Conservation (phyloP, 2,888 invertebrate genomes). For the Agrotis puta region DNA sequence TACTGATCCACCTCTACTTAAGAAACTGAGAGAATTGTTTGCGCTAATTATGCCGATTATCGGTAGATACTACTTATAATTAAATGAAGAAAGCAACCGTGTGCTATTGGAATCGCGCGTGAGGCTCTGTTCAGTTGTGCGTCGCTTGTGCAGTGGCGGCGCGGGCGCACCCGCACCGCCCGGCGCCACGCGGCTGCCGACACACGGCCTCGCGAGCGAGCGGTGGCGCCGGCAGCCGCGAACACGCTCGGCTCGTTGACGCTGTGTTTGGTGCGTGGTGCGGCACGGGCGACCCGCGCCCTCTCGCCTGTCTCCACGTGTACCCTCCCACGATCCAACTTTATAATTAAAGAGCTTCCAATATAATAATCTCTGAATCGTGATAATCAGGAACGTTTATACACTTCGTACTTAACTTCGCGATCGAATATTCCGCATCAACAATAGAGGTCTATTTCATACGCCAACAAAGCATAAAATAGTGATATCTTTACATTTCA, state of each 20-base stretch:
- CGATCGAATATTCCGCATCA: slow-evolving; percentile 83
- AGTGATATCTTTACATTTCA: slow-evolving; percentile 91
- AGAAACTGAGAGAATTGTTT: slow-evolving; percentile 87
- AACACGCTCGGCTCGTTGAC: slow-evolving; percentile 18
- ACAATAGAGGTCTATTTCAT: slow-evolving; percentile 87
- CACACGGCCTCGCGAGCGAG: too few species aligned
- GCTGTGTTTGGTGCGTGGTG: slow-evolving; percentile 14
- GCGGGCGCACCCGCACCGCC: slow-evolving; percentile 22
- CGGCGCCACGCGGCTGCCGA: not conserved
- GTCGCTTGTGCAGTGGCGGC: slow-evolving; percentile 76
- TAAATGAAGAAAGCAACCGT: slow-evolving; percentile 88
- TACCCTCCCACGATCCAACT: slow-evolving; percentile 79
- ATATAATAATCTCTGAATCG: slow-evolving; percentile 81
- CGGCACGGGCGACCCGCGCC: slow-evolving; percentile 37
- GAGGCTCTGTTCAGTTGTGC: slow-evolving; percentile 84
- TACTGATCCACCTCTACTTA: slow-evolving; percentile 89
- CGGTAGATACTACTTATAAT: slow-evolving; percentile 88
- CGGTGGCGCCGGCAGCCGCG: slow-evolving; percentile 5
- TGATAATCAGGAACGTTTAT: slow-evolving; percentile 84
- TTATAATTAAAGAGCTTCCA: slow-evolving; percentile 84
- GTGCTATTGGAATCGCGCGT: slow-evolving; percentile 86
- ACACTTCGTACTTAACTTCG: slow-evolving; percentile 78
- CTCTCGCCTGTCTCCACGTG: slow-evolving; percentile 69
- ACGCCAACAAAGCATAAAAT: slow-evolving; percentile 91
- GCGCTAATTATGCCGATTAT: slow-evolving; percentile 85